Evolutionary conservation across 2,888 invertebrate species (phyloP), one percentile per base, ranked within the genome.

Genomic region (Archaeoteleia sp.): DNA sequence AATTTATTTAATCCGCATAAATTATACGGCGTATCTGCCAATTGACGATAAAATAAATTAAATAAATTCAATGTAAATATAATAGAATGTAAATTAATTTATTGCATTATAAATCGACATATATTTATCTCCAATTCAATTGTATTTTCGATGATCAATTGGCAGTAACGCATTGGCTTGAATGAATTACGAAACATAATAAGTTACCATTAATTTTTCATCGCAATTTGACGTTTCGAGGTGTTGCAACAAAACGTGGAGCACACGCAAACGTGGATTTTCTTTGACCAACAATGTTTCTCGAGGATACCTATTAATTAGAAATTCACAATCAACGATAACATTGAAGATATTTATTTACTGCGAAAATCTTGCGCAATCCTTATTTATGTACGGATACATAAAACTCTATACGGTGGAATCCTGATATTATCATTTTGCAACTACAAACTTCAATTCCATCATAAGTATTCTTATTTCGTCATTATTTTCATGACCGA

Each of bases 291-390:
- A 13, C 45, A 49, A 5, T 23, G 46, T 58, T 67, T 51, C 39
- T 61, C 61, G 70, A 67, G 65, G 46, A 46, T 49, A 48, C 37
- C 60, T 53, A 66, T 66, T 58, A 58, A 66, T 66, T 66, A 58
- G 42, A 58, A 54, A 66, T 66, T 46, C 58, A 54, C 51, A 58
- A 58, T 58, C 66, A 25, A 35, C 58, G 66, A 58, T 66, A 58
- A 60, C 67, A 61, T 49, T 67, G 55, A 61, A 25, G 60, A 60
- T 60, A 67, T 60, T 60, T 67, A 67, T 67, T 43, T 53, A 43
- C 57, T 29, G 46, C 32, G 40, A 35, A 37, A 12, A 1, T 6
- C 10, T 66, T 66, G 39, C 51, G 42, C 17, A 66, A 55, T 58
- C 29, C 30, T 23, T 37, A 43, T 48, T 54, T 39, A 45, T 53